phyloP scores from a whole-genome alignment of 2,113 vertebrate genomes.

The Haliaeetus leucogaster region DNA sequence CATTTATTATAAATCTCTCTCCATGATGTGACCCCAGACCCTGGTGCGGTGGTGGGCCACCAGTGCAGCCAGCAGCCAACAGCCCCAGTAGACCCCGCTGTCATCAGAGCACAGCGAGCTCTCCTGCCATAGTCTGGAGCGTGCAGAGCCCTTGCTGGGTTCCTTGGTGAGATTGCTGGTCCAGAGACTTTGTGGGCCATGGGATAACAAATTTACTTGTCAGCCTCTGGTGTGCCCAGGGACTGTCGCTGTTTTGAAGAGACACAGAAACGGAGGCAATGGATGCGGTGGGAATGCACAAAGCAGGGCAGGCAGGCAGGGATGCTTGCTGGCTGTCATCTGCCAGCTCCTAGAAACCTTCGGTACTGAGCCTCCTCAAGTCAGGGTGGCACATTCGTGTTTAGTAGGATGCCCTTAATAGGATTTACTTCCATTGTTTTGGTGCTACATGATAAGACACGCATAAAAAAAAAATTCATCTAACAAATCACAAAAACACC shows the following conservation, averaged over 20 bases:
- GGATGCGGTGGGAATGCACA: background rate
- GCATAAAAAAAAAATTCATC: background rate
- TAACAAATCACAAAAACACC: background rate
- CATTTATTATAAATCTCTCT: background rate
- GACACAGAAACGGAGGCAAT: accelerated
- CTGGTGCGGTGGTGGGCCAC: background rate
- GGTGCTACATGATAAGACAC: accelerated
- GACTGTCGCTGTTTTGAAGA: background rate
- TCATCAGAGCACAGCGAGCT: accelerated
- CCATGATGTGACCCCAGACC: background rate
- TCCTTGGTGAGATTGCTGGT: background rate
- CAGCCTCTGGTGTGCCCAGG: accelerated
- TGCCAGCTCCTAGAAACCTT: background rate
- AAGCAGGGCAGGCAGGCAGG: background rate
- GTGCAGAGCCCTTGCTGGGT: background rate
- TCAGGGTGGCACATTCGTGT: background rate
- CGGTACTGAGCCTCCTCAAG: accelerated
- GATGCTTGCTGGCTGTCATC: background rate
- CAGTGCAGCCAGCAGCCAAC: background rate
- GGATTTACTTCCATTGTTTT: background rate
- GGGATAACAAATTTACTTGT: background rate
- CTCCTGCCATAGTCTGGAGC: background rate
- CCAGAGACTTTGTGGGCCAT: background rate
- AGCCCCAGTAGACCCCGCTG: accelerated
- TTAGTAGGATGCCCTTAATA: background rate